Evolutionary conservation across 2,113 vertebrate species (phyloP).

Genomic region (Oryzias melastigma): DNA sequence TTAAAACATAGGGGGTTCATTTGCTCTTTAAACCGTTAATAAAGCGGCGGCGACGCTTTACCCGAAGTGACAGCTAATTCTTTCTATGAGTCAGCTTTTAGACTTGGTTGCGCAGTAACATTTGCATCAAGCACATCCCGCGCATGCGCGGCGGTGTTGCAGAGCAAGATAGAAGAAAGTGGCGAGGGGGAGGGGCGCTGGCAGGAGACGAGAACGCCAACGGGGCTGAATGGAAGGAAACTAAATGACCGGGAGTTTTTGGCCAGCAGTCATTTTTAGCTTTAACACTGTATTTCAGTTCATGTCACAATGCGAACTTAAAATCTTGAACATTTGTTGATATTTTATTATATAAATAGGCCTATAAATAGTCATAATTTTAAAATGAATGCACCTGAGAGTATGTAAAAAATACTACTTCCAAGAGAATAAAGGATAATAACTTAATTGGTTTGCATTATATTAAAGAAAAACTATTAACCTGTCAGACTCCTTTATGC

Average conservation of each 20-base stretch:
- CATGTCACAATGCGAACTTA: no score
- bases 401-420: no score
- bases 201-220: slow-evolving; percentile 61
- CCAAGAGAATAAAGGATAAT: no score
- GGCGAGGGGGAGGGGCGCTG: slow-evolving; percentile 67
- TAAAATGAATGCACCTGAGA: no score
- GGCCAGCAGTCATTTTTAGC: background rate
- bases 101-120: slow-evolving; percentile 77
- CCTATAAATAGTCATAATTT: no score
- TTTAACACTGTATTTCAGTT: no score
- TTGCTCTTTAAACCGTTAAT: background rate
- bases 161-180: slow-evolving; percentile 44
- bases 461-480: no score
- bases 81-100: slow-evolving; percentile 13
- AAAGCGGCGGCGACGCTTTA: background rate
- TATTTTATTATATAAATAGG: background rate
- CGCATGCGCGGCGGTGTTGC: slow-evolving; percentile 74
- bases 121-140: slow-evolving; percentile 62
- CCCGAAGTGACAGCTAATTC: slow-evolving; percentile 2
- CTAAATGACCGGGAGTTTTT: slow-evolving; percentile 42
- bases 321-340: background rate
- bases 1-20: background rate
- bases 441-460: no score
- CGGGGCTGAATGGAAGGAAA: slow-evolving; percentile 44
- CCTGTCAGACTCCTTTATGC: no score